phyloP scores from a whole-genome alignment of 2,113 vertebrate species.

The Carassius gibelio region DNA sequence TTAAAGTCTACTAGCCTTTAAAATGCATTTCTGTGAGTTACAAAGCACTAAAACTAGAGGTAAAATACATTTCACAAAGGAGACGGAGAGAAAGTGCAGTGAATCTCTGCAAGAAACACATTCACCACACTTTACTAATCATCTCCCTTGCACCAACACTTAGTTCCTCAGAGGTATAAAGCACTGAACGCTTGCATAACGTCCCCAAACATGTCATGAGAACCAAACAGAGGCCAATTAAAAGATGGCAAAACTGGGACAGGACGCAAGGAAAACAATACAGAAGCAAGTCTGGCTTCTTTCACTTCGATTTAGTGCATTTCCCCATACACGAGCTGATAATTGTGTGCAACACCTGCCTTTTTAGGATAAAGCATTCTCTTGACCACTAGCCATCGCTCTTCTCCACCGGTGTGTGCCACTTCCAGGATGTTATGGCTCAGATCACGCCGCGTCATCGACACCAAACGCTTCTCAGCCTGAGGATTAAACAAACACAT shows the following conservation, averaged over 20 bases:
- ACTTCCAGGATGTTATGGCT: constrained; percentile 75
- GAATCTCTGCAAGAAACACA: constrained; percentile 32
- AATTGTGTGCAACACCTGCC: constrained; percentile 59
- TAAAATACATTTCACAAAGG: background rate
- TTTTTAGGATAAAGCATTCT: constrained; percentile 69
- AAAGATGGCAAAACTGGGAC: background rate
- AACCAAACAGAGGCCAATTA: background rate
- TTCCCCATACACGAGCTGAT: background rate
- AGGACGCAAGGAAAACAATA: background rate
- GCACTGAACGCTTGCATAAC: constrained; percentile 45
- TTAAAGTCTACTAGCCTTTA: too few species aligned
- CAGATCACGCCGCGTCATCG: constrained; percentile 76
- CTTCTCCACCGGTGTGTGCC: constrained; percentile 70
- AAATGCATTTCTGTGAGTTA: too few species aligned
- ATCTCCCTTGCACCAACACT: constrained; percentile 24
- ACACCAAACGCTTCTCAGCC: constrained; percentile 69
- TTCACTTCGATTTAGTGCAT: background rate
- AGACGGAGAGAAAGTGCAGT: constrained; percentile 3
- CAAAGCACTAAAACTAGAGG: too few species aligned
- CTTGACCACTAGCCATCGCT: constrained; percentile 80
- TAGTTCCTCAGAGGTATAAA: constrained; percentile 4
- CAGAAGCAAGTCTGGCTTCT: background rate
- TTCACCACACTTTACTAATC: constrained; percentile 43
- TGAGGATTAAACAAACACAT: constrained; percentile 41
- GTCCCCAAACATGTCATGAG: background rate